Evolutionary conservation across 2,113 vertebrate species (phyloP), one percentile per base, ranked within the genome.

Genomic region (Stercorarius parasiticus): DNA sequence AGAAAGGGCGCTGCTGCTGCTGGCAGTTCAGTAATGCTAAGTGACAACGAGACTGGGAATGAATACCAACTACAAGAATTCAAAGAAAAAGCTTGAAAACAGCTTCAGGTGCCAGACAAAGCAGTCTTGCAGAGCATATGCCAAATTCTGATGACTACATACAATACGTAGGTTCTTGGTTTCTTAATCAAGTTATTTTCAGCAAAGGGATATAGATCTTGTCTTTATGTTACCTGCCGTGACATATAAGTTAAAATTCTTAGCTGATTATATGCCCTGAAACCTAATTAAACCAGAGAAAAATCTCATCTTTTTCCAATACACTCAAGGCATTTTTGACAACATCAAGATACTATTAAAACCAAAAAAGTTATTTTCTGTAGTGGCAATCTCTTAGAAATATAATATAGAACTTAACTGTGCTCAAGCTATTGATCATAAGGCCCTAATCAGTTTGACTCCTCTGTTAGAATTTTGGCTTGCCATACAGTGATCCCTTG

Each of bases 31-130:
- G 91, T 34, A 72, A 85, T 38, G 81, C 83, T 86, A 84, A 86
- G 93, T 85, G 96, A 94, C 94, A 88, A 93, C 4, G 1, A 95
- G 93, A 62, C 77, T 95, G 77, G 77, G 88, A 95, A 92, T 2
- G n/a, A 97, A 95, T 95, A 97, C 34, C 86, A 93, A 85, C 73
- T 29, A 94, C 73, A 82, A 95, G 25, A 89, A 96, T 62, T 95
- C 77, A 95, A 92, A 95, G 77, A 76, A 89, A 95, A 97, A 94
- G 86, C 91, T 92, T 94, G 88, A 95, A 95, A 97, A 97, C 93
- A 97, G 83, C 73, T 94, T 89, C 97, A 97, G 95, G 97, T 96
- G 91, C 86, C 97, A 97, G 97, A 97, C 95, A 94, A 97, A 96
- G 91, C 96, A 94, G 83, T 92, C 93, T 97, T 87, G 93, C 69